These are phyloP conservation scores for Neocloeon triangulifer DNA, from an alignment of 1,140 invertebrate genomes.

Conservation along the genomic window DNA sequence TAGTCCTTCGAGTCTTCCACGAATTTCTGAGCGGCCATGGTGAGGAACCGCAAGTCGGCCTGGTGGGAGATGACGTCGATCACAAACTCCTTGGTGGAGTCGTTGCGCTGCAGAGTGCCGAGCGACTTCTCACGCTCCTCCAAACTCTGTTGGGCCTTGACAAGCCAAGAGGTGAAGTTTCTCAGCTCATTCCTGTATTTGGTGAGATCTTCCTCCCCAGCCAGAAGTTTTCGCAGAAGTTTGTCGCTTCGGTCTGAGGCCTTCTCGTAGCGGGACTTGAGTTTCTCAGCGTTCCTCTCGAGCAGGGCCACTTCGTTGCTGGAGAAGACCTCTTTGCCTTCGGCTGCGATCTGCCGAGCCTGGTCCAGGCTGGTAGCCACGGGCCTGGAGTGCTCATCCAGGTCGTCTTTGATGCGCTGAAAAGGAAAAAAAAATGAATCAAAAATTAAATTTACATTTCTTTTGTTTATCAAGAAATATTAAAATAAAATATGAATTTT, in stretches of 20 bases:
- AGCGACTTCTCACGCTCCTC: constrained; percentile 70
- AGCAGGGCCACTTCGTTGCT: constrained; percentile 66
- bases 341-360: constrained; percentile 71
- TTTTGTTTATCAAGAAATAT: neutral
- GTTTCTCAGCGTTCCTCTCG: constrained; percentile 57
- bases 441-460: neutral
- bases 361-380: constrained; percentile 75
- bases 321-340: constrained; percentile 70
- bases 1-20: constrained; percentile 83
- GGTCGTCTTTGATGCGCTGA: constrained; percentile 74
- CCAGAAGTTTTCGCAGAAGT: constrained; percentile 46
- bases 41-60: constrained; percentile 80
- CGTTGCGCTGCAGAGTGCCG: constrained; percentile 26
- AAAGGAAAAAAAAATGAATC: constrained; percentile 10
- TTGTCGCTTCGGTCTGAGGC: constrained; percentile 54
- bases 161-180: constrained; percentile 68
- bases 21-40: constrained; percentile 86
- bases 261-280: constrained; percentile 67
- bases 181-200: constrained; percentile 65
- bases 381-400: constrained; percentile 64
- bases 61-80: constrained; percentile 86
- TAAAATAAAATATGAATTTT: constrained; percentile 1
- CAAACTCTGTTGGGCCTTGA: constrained; percentile 47
- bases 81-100: constrained; percentile 66
- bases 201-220: constrained; percentile 63